phyloP scores from a whole-genome alignment of 2,888 invertebrate genomes.

The Amblyjoppa proteus region DNA sequence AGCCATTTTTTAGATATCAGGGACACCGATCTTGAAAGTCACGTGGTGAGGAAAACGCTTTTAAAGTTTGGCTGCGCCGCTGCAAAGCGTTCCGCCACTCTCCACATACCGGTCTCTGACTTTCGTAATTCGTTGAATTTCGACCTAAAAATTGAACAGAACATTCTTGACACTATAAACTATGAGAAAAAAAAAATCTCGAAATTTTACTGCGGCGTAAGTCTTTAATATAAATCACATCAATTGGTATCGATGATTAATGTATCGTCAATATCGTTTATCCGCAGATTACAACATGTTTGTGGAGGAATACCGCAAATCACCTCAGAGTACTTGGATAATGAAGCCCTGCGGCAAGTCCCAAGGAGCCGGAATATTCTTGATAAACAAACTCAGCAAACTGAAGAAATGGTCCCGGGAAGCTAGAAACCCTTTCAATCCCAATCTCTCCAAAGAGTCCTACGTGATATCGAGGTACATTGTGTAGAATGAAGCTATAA shows the following conservation, averaged over 20 bases:
- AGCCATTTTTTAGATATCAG: too few relatives aligned
- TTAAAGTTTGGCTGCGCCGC: too few relatives aligned
- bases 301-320: constrained; percentile 97
- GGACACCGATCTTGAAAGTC: too few relatives aligned
- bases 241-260: background rate
- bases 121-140: too few relatives aligned
- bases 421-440: constrained; percentile 94
- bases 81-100: too few relatives aligned
- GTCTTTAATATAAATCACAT: background rate
- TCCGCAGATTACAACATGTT: constrained; percentile 96
- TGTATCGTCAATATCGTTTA: constrained; percentile 31
- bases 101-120: too few relatives aligned
- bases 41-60: too few relatives aligned
- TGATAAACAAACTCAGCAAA: constrained; percentile 97
- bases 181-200: too few relatives aligned
- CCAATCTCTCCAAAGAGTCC: constrained; percentile 94
- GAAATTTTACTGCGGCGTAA: too few relatives aligned
- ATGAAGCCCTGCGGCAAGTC: constrained; percentile 99
- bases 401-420: constrained; percentile 96
- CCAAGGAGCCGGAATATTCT: constrained; percentile 97
- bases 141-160: too few relatives aligned
- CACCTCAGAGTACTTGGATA: constrained; percentile 98
- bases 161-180: too few relatives aligned
- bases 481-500: background rate
- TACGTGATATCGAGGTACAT: constrained; percentile 96